These are phyloP conservation scores for Sebastes iracundus DNA, from an alignment of 2,797 vertebrate genomes.

Conservation along the genomic window DNA sequence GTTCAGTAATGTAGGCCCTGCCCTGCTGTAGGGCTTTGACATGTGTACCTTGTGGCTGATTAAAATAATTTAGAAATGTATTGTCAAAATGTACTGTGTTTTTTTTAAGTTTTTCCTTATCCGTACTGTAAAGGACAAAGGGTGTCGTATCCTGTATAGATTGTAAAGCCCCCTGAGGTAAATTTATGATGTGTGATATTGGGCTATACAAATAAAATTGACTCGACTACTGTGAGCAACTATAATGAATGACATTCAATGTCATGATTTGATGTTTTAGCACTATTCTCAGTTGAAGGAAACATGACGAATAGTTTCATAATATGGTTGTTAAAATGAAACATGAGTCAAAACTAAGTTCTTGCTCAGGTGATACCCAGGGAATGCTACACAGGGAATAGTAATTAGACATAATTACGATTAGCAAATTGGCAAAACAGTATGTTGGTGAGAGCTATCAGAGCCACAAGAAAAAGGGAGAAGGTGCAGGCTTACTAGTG, in stretches of 20 bases:
- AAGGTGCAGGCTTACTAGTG: neutral
- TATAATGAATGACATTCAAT: neutral
- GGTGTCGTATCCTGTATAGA: too few relatives aligned
- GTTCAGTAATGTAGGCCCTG: neutral
- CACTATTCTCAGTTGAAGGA: neutral
- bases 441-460: neutral
- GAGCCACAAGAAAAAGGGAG: neutral
- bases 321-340: neutral
- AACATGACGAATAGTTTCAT: neutral
- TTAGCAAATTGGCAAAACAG: neutral
- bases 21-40: neutral
- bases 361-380: neutral
- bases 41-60: neutral
- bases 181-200: too few relatives aligned
- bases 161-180: too few relatives aligned
- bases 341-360: neutral
- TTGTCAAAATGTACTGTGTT: neutral
- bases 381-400: neutral
- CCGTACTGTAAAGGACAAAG: too few relatives aligned
- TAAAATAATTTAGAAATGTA: neutral
- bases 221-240: too few relatives aligned
- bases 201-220: too few relatives aligned
- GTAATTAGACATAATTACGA: neutral
- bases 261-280: neutral
- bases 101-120: too few relatives aligned